These are phyloP conservation scores for pig (Sus scrofa) DNA, from an alignment of 2,113 vertebrate genomes.

Conservation along the genomic window DNA sequence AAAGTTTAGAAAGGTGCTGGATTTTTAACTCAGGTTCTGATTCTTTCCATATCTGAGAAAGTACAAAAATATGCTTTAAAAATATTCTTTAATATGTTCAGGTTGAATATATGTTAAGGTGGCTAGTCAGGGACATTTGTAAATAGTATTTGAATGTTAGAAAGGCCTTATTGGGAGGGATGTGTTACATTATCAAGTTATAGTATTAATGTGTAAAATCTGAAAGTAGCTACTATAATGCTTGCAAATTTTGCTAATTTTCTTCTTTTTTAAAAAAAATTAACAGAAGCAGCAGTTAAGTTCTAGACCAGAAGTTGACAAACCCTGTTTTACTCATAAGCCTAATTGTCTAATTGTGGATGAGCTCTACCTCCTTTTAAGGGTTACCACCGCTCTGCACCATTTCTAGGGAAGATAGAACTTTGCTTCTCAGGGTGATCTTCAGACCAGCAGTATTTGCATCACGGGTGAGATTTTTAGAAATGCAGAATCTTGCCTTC, in stretches of 20 bases:
- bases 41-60: constrained; percentile 67
- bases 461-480: not conserved
- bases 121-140: not conserved
- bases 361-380: not conserved
- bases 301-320: constrained; percentile 27
- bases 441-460: not conserved
- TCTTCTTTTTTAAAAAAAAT: constrained; percentile 29
- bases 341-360: not conserved
- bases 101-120: not conserved
- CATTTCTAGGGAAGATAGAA: not conserved
- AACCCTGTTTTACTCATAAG: not conserved
- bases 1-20: constrained; percentile 43
- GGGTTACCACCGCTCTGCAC: not conserved
- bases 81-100: constrained; percentile 42
- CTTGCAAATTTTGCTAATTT: constrained; percentile 46
- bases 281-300: not conserved
- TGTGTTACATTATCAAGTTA: not conserved
- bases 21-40: not conserved
- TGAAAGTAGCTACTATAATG: constrained; percentile 41
- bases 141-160: constrained; percentile 32
- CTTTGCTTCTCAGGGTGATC: not conserved
- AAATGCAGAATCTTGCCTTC: not conserved
- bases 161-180: not conserved
- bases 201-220: not conserved
- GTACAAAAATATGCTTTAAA: constrained; percentile 65